Conservation (phyloP, 2,113 vertebrate genomes). For the Melospiza melodia region DNA sequence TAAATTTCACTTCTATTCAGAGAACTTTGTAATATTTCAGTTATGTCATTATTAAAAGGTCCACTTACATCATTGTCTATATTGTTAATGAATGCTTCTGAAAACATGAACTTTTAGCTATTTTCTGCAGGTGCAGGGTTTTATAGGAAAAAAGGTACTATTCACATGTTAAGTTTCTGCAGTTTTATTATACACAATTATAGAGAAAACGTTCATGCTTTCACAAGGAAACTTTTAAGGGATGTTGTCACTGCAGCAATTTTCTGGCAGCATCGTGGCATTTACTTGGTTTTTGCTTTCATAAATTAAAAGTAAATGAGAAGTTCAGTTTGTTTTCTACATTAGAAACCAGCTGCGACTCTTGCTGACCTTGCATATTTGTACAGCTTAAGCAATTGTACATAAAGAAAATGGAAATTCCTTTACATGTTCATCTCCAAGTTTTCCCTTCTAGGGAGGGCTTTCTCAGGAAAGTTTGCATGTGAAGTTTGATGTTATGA, state of each 20-base stretch:
- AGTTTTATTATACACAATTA: slow-evolving; percentile 17
- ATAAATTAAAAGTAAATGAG: slow-evolving; percentile 70
- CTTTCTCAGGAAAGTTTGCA: slow-evolving; percentile 60
- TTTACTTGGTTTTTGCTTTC: slow-evolving; percentile 49
- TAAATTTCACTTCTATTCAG: slow-evolving; percentile 67
- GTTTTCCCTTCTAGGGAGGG: slow-evolving; percentile 59
- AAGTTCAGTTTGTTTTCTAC: slow-evolving; percentile 71
- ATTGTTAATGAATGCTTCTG: slow-evolving; percentile 55
- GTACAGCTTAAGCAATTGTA: slow-evolving; percentile 67
- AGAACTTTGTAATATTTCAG: slow-evolving; percentile 64
- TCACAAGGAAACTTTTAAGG: slow-evolving; percentile 67
- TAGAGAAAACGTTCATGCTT: slow-evolving; percentile 32
- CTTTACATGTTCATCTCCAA: slow-evolving; percentile 60
- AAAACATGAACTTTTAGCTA: slow-evolving; percentile 51
- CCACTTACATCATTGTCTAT: slow-evolving; percentile 67
- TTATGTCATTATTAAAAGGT: slow-evolving; percentile 61
- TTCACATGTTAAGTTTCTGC: slow-evolving; percentile 54
- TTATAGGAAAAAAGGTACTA: slow-evolving; percentile 40
- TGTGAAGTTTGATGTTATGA: slow-evolving; percentile 42
- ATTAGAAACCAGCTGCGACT: slow-evolving; percentile 67
- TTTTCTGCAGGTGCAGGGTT: slow-evolving; percentile 77
- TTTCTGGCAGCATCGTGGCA: slow-evolving; percentile 49
- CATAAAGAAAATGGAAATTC: slow-evolving; percentile 65
- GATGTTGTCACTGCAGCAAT: slow-evolving; percentile 63
- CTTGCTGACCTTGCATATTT: slow-evolving; percentile 72